Evolutionary conservation across 1,140 invertebrate species (phyloP).

Genomic region (Parasteatoda tepidariorum): DNA sequence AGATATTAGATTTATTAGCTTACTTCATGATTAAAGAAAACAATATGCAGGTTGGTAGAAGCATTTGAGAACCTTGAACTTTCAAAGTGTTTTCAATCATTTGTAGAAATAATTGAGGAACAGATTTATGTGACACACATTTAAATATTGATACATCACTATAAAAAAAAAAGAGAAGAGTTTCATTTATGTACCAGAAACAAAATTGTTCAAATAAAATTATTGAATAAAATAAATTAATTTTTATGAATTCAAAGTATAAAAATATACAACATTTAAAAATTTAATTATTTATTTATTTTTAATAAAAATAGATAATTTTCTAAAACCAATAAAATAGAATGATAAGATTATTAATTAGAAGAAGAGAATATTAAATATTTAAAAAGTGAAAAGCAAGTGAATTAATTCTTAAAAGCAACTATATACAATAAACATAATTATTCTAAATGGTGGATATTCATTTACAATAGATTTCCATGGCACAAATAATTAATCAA

Average conservation of each 20-base stretch:
- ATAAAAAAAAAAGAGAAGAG: not conserved
- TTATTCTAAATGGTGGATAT: no score
- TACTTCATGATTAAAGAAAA: slow-evolving; percentile 1
- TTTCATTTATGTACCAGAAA: not conserved
- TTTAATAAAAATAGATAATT: no score
- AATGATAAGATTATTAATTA: no score
- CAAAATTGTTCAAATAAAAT: no score
- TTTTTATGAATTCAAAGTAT: not conserved
- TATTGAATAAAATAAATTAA: not conserved
- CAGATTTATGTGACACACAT: not conserved
- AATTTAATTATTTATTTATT: no score
- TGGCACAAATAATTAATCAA: no score
- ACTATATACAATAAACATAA: no score
- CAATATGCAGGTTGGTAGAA: not conserved
- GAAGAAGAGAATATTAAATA: no score
- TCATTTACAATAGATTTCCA: no score
- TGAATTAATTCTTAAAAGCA: no score
- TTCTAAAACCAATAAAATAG: no score
- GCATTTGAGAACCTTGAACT: not conserved
- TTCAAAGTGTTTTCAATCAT: slow-evolving; percentile 6
- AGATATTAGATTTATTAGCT: not conserved
- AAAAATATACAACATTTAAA: not conserved
- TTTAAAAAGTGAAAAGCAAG: no score
- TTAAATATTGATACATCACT: not conserved
- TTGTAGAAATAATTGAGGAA: slow-evolving; percentile 9